Evolutionary conservation across 2,797 vertebrate species (phyloP).

Genomic region (Sternotherus odoratus): DNA sequence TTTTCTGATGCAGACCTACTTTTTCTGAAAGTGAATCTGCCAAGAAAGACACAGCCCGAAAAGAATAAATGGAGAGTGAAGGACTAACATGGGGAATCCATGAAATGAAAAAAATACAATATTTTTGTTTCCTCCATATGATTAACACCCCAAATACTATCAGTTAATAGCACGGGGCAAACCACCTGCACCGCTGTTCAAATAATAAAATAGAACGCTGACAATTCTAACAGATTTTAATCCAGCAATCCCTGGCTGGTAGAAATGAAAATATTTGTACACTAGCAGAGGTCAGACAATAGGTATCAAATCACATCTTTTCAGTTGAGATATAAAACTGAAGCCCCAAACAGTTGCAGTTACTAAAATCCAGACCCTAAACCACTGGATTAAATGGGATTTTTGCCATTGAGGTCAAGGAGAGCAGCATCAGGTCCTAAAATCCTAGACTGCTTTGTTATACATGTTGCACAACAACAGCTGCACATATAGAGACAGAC

Average conservation of each 20-base stretch:
- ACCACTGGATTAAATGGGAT: neutral
- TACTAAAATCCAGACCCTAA: neutral
- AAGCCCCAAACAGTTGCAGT: neutral
- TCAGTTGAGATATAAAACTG: neutral
- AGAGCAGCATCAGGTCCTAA: neutral
- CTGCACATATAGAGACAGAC: neutral
- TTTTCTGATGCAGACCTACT: neutral
- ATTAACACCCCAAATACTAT: conserved; percentile 30
- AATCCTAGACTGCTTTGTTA: neutral
- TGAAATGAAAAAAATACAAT: conserved; percentile 35
- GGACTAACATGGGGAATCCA: neutral
- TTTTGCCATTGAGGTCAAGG: neutral
- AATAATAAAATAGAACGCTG: conserved; percentile 2
- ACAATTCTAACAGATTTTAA: neutral
- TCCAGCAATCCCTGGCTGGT: neutral
- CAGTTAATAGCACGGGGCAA: conserved; percentile 6
- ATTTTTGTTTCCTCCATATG: neutral
- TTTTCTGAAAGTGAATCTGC: conserved; percentile 38
- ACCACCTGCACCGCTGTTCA: neutral
- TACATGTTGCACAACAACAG: too few species aligned
- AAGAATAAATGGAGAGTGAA: conserved; percentile 35
- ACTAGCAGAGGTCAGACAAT: neutral
- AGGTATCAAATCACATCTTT: neutral
- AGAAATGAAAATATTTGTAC: neutral
- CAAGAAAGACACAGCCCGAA: conserved; percentile 57